Evolutionary conservation across 2,888 invertebrate species (phyloP).

Genomic region (Nephrotoma flavescens): DNA sequence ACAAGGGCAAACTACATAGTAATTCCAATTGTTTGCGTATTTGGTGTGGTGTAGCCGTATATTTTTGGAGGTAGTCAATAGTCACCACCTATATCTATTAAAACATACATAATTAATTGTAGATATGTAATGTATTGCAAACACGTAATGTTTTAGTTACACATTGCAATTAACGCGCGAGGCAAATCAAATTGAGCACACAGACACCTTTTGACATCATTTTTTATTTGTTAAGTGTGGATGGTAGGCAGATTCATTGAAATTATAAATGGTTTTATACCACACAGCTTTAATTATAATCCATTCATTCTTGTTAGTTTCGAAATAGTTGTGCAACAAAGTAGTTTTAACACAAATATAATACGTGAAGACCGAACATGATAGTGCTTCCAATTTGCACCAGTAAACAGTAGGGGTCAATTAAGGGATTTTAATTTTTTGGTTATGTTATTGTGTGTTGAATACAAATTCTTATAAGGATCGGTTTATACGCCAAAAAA

Average conservation of each 20-base stretch:
- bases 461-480: no score
- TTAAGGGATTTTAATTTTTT: no score
- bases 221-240: neutral
- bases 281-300: no score
- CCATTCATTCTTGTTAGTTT: no score
- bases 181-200: neutral
- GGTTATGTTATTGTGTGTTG: no score
- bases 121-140: neutral
- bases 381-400: no score
- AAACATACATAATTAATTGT: neutral
- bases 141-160: neutral
- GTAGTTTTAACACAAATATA: no score
- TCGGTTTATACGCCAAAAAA: no score
- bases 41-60: neutral
- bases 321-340: no score
- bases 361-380: no score
- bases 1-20: neutral
- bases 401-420: no score
- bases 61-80: neutral
- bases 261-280: neutral
- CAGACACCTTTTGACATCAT: neutral
- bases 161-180: neutral
- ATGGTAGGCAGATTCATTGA: neutral
- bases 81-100: neutral
- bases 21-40: neutral